Percentiles rank a stretch among this genome's conserved stretches.
These are phyloP conservation scores for Calosoma granatense DNA, from an alignment of 1,140 invertebrate species.

Conservation along the genomic window DNA sequence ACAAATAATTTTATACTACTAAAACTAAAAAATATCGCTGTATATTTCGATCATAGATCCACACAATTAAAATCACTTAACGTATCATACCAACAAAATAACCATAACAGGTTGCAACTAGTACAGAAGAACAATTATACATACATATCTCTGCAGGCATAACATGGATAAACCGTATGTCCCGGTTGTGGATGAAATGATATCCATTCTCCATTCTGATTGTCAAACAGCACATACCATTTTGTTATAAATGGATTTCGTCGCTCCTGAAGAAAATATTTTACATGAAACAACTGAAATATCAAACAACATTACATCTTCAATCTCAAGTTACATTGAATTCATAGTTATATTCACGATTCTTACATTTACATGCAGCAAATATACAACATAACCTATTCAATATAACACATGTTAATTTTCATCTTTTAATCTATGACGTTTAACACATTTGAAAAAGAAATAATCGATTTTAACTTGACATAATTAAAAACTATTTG, in stretches of 20 bases:
- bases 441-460: not conserved
- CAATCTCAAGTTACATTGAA: too few species aligned
- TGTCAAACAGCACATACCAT: slow-evolving; percentile 26
- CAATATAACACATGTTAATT: not conserved
- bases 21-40: too few species aligned
- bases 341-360: not conserved
- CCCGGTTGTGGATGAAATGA: slow-evolving; percentile 25
- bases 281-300: too few species aligned
- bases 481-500: too few species aligned
- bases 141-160: slow-evolving; percentile 28
- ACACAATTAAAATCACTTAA: too few species aligned
- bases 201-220: slow-evolving; percentile 23
- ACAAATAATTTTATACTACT: too few species aligned
- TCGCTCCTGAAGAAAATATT: not conserved
- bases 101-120: too few species aligned
- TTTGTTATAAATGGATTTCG: slow-evolving; percentile 17
- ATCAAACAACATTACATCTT: too few species aligned
- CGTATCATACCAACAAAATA: too few species aligned
- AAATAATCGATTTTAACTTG: too few species aligned
- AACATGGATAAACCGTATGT: slow-evolving; percentile 26
- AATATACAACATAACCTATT: not conserved
- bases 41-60: too few species aligned
- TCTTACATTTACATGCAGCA: not conserved
- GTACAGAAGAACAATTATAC: too few species aligned
- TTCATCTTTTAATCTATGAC: not conserved